Evolutionary conservation across 2,797 vertebrate species (phyloP).

Genomic region (Micrastur ruficollis): DNA sequence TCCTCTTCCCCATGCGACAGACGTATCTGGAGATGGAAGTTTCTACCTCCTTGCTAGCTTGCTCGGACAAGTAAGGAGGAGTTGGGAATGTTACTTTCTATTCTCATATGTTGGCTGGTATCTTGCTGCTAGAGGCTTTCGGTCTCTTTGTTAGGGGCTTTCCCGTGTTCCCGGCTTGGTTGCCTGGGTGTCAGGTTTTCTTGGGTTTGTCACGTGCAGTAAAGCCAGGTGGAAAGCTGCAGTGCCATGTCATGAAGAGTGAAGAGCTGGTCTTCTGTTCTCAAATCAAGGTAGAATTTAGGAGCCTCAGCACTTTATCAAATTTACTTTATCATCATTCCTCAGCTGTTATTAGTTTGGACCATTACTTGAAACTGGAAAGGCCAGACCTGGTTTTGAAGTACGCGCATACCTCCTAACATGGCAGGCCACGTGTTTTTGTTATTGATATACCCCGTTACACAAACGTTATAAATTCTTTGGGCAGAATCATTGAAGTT

Average conservation of each 20-base stretch:
- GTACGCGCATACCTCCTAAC: background rate
- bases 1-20: rapidly evolving
- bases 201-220: background rate
- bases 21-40: background rate
- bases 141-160: background rate
- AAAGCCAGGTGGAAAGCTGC: background rate
- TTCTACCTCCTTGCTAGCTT: background rate
- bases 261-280: background rate
- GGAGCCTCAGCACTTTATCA: background rate
- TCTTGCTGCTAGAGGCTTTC: background rate
- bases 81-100: rapidly evolving
- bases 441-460: background rate
- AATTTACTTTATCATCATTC: background rate
- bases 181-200: background rate
- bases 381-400: background rate
- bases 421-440: background rate
- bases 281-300: background rate
- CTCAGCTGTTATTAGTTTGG: background rate
- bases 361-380: background rate
- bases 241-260: background rate
- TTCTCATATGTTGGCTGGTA: background rate
- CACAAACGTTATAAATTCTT: background rate
- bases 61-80: background rate
- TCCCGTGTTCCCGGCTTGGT: background rate
- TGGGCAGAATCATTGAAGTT: background rate